phyloP scores from a whole-genome alignment of 2,113 vertebrate genomes.

The Synodontis membranacea region DNA sequence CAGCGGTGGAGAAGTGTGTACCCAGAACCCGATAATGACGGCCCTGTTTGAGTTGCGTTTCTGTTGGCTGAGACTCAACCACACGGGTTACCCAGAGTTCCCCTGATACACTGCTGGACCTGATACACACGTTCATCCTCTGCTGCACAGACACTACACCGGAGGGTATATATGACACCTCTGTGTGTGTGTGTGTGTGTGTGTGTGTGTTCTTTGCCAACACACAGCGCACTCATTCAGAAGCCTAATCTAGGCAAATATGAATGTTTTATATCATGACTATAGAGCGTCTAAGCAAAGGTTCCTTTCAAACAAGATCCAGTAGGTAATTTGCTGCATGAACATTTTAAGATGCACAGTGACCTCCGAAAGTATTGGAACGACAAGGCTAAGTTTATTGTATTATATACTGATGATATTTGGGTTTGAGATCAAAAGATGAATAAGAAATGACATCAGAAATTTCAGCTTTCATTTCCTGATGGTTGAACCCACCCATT shows the following conservation, averaged over 20 bases:
- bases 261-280: conserved; percentile 11
- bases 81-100: conserved; percentile 41
- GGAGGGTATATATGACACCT: conserved; percentile 1
- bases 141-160: conserved; percentile 25
- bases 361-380: background rate
- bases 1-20: conserved; percentile 28
- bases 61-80: conserved; percentile 43
- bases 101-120: conserved; percentile 40
- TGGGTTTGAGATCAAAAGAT: too few species aligned
- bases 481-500: too few species aligned
- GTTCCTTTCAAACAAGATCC: background rate
- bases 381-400: background rate
- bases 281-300: background rate
- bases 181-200: conserved; percentile 24
- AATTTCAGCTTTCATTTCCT: background rate
- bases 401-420: too few species aligned
- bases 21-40: conserved; percentile 44
- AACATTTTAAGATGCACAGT: background rate
- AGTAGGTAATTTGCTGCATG: background rate
- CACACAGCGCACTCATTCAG: conserved; percentile 1
- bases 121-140: conserved; percentile 24
- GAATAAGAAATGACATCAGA: background rate
- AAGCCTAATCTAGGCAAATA: conserved; percentile 7
- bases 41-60: conserved; percentile 46
- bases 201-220: background rate